phyloP scores from a whole-genome alignment of 2,113 vertebrate species.

The Takifugu bimaculatus region DNA sequence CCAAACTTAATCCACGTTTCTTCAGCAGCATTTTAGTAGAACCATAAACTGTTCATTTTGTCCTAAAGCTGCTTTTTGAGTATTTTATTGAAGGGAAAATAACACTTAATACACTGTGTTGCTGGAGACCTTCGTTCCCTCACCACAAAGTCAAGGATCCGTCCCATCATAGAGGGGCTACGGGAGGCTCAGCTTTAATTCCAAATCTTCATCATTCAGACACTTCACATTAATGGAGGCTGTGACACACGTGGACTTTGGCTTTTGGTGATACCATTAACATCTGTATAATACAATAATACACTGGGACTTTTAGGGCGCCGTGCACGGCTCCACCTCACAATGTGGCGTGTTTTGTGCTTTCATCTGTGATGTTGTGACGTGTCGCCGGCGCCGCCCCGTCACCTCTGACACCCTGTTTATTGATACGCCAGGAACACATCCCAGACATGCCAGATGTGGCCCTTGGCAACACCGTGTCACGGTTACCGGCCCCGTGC shows the following conservation, averaged over 20 bases:
- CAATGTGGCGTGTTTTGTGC: neutral
- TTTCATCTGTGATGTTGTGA: neutral
- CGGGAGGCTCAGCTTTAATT: slow-evolving; percentile 8
- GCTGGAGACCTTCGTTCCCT: neutral
- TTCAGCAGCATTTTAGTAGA: no score
- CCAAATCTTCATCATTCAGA: slow-evolving; percentile 5
- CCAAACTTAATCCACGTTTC: neutral
- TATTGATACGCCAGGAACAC: neutral
- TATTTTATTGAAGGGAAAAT: neutral
- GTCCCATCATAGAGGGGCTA: neutral
- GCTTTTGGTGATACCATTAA: no score
- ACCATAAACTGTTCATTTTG: no score
- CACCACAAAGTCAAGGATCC: slow-evolving; percentile 2
- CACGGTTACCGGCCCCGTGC: neutral
- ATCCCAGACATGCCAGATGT: neutral
- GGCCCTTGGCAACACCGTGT: no score
- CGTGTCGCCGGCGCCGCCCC: no score
- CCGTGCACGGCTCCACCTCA: no score
- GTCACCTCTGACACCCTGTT: no score
- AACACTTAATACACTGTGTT: neutral
- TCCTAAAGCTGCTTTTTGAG: no score
- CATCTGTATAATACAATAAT: no score
- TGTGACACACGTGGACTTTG: neutral
- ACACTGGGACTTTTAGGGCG: no score
- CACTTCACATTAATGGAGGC: slow-evolving; percentile 28